Conservation (phyloP, 2,888 invertebrate species). For the Gerosis bhagava region DNA sequence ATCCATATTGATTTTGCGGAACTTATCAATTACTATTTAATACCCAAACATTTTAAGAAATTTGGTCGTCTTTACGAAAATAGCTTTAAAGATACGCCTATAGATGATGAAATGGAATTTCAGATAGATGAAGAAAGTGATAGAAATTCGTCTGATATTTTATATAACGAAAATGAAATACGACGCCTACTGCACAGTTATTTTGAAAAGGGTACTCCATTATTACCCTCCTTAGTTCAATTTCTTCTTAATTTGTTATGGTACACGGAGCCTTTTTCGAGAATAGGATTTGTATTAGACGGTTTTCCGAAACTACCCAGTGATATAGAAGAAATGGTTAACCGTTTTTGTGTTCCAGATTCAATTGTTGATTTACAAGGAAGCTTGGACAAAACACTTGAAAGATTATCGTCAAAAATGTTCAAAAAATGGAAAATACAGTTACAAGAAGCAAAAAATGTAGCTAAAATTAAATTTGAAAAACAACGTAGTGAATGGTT, state of each 20-base stretch:
- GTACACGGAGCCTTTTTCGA: constrained; percentile 73
- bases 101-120: constrained; percentile 63
- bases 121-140: constrained; percentile 61
- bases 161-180: constrained; percentile 61
- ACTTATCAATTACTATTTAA: constrained; percentile 52
- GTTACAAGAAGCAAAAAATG: constrained; percentile 54
- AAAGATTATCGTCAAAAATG: constrained; percentile 54
- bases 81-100: constrained; percentile 51
- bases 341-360: constrained; percentile 80
- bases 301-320: constrained; percentile 82
- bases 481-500: constrained; percentile 51
- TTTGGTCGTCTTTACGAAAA: constrained; percentile 70
- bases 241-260: constrained; percentile 72
- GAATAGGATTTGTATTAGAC: constrained; percentile 81
- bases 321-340: constrained; percentile 78
- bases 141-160: constrained; percentile 50
- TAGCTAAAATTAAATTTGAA: constrained; percentile 45
- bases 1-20: constrained; percentile 74
- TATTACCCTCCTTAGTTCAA: constrained; percentile 66
- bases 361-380: constrained; percentile 76
- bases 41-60: constrained; percentile 68
- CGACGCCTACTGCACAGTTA: constrained; percentile 69
- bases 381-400: constrained; percentile 48
- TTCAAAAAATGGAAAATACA: constrained; percentile 65
- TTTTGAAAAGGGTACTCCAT: constrained; percentile 67